Percentiles rank a stretch among this genome's conserved stretches.
These are phyloP conservation scores for Lacanobia wlatinum DNA, from an alignment of 2,888 invertebrate genomes.

Conservation along the genomic window DNA sequence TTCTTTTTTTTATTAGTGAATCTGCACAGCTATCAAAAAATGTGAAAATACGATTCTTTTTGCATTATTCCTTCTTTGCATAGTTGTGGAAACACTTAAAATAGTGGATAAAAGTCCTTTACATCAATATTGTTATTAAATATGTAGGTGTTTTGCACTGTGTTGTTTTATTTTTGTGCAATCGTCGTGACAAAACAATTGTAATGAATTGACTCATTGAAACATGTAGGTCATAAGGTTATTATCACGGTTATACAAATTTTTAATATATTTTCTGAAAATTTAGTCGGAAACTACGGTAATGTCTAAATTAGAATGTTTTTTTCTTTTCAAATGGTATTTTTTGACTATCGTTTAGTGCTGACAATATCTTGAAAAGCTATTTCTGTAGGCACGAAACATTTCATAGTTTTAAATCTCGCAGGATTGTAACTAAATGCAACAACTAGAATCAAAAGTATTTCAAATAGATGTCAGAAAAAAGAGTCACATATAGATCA, in stretches of 20 bases:
- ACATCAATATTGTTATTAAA: conserved; percentile 44
- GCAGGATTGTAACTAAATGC: conserved; percentile 5
- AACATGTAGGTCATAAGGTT: conserved; percentile 38
- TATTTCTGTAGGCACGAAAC: not conserved
- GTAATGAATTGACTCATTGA: conserved; percentile 41
- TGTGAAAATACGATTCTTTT: not conserved
- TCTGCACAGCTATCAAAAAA: conserved; percentile 16
- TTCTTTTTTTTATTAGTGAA: not conserved
- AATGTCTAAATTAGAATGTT: conserved; percentile 24
- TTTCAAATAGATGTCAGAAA: conserved; percentile 1
- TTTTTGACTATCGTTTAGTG: conserved; percentile 1
- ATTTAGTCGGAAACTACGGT: conserved; percentile 24
- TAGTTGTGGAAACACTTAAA: conserved; percentile 24
- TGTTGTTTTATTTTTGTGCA: conserved; percentile 49
- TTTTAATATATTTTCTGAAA: conserved; percentile 54
- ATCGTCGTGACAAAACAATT: conserved; percentile 23
- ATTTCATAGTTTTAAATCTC: conserved; percentile 6
- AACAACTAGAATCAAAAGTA: conserved; percentile 11
- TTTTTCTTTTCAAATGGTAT: conserved; percentile 2
- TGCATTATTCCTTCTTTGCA: conserved; percentile 42
- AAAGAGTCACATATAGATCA: not conserved
- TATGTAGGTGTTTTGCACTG: conserved; percentile 38
- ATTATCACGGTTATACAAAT: conserved; percentile 47
- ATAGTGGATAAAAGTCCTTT: conserved; percentile 8
- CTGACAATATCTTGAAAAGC: conserved; percentile 1